Conservation (phyloP, 2,888 invertebrate species). For the Eustalomyia histrio region DNA sequence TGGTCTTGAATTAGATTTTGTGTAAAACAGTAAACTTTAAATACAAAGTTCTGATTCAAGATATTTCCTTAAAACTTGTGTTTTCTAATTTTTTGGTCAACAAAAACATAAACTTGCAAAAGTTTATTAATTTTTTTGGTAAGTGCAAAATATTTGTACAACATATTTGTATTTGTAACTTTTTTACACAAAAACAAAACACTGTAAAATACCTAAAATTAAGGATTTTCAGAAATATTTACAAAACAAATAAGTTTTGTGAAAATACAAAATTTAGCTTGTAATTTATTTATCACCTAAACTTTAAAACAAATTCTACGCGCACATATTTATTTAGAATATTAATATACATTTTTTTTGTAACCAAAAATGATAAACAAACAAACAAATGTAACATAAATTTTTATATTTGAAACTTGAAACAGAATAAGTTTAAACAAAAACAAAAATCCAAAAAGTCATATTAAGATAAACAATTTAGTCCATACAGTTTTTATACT, state of each 20-base stretch:
- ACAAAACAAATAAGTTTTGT: conserved; percentile 32
- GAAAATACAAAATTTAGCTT: conserved; percentile 51
- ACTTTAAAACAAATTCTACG: conserved; percentile 55
- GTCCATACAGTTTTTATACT: conserved; percentile 63
- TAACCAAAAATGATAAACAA: conserved; percentile 59
- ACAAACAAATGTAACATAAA: conserved; percentile 34
- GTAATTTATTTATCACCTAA: conserved; percentile 60
- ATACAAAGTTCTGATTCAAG: conserved; percentile 32
- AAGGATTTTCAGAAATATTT: neutral
- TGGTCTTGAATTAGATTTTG: conserved; percentile 78
- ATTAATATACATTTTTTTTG: conserved; percentile 56
- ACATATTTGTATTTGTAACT: conserved; percentile 48
- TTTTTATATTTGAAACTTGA: conserved; percentile 54
- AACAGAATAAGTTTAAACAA: conserved; percentile 15
- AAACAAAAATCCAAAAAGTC: conserved; percentile 17
- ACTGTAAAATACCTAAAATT: conserved; percentile 9
- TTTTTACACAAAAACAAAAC: conserved; percentile 40
- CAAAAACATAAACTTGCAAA: conserved; percentile 19
- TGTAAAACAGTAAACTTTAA: conserved; percentile 67
- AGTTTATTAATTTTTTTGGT: conserved; percentile 50
- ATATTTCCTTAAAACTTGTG: conserved; percentile 19
- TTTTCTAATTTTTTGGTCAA: conserved; percentile 30
- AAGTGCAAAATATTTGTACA: conserved; percentile 59
- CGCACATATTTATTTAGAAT: conserved; percentile 62
- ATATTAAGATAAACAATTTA: conserved; percentile 58